Percentiles rank a stretch among this genome's conserved stretches.
phyloP scores from a whole-genome alignment of 2,888 invertebrate genomes.

The Clanis bilineata region DNA sequence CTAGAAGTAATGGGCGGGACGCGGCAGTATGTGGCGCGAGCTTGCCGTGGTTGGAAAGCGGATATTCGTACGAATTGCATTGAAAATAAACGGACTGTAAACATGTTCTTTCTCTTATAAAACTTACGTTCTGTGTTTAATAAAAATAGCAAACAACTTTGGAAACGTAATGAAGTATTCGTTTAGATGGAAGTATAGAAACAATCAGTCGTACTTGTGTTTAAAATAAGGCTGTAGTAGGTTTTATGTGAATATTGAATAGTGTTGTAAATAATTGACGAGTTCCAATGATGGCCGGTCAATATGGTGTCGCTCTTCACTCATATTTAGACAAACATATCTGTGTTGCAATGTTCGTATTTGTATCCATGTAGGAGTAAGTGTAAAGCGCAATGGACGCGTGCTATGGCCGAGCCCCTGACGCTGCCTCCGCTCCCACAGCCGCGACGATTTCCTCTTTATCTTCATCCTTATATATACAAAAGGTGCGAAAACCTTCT shows the following conservation, averaged over 20 bases:
- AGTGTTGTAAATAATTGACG: neutral
- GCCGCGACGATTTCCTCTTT: constrained; percentile 61
- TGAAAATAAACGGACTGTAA: neutral
- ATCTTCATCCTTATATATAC: constrained; percentile 67
- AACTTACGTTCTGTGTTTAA: neutral
- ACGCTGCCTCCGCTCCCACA: constrained; percentile 71
- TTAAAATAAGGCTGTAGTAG: neutral
- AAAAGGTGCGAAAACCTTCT: constrained; percentile 55
- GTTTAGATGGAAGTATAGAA: neutral
- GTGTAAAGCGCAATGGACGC: constrained; percentile 66
- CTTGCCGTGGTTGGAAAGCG: constrained; percentile 25
- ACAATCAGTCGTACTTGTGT: neutral
- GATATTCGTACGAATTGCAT: neutral
- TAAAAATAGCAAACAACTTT: neutral
- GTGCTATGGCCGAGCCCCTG: constrained; percentile 71
- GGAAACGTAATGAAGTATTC: neutral
- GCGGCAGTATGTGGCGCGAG: constrained; percentile 53
- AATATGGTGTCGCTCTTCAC: neutral
- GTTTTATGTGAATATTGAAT: neutral
- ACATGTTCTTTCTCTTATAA: neutral
- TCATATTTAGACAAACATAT: neutral
- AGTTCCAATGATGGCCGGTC: neutral
- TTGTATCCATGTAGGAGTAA: constrained; percentile 21
- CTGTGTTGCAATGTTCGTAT: neutral
- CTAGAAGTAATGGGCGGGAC: constrained; percentile 18